Evolutionary conservation across 2,888 invertebrate genomes (phyloP).

Genomic region (Taphrorychus bicolor): DNA sequence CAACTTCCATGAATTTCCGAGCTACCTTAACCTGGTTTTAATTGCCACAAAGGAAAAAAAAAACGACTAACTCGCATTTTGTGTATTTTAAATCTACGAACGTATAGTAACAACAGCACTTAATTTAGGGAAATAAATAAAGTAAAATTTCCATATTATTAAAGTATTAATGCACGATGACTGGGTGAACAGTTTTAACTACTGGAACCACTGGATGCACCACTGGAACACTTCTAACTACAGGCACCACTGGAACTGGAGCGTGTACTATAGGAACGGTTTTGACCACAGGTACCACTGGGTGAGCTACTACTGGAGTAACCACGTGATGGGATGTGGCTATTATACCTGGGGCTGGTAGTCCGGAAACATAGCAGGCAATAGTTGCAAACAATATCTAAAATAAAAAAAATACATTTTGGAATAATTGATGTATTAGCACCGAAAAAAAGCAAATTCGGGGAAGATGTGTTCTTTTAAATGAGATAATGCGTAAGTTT

Average conservation of each 20-base stretch:
- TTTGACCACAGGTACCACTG: constrained; percentile 44
- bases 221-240: constrained; percentile 25
- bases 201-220: constrained; percentile 41
- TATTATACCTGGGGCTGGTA: constrained; percentile 43
- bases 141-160: too few relatives aligned
- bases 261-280: constrained; percentile 56
- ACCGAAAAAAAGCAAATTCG: too few relatives aligned
- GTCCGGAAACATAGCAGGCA: constrained; percentile 48
- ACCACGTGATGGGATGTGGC: constrained; percentile 42
- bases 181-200: constrained; percentile 26
- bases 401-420: constrained; percentile 34
- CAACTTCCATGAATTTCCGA: background rate
- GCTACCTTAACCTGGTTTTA: constrained; percentile 24
- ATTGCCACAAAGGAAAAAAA: background rate
- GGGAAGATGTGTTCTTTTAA: too few relatives aligned
- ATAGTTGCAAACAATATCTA: constrained; percentile 44
- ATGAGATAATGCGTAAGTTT: too few relatives aligned
- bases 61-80: background rate
- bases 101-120: too few relatives aligned
- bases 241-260: constrained; percentile 46
- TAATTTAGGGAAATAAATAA: too few relatives aligned
- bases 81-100: too few relatives aligned
- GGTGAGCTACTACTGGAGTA: constrained; percentile 46
- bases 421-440: background rate
- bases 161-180: constrained; percentile 28